phyloP scores from a whole-genome alignment of 2,888 invertebrate species.

The Dryadula phaetusa region DNA sequence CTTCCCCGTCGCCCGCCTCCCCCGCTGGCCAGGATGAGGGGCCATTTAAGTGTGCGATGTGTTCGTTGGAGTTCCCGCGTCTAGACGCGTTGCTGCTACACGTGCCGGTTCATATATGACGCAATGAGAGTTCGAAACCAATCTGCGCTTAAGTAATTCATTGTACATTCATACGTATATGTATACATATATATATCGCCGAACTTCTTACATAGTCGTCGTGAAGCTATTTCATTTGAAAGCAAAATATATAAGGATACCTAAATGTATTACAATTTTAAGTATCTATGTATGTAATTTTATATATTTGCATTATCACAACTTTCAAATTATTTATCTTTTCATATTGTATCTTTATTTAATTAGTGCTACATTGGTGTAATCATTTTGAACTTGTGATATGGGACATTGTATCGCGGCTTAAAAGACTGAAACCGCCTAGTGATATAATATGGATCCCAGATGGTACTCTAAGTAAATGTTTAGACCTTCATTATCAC shows the following conservation, averaged over 20 bases:
- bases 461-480: conserved; percentile 21
- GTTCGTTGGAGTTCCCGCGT: conserved; percentile 89
- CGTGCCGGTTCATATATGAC: conserved; percentile 93
- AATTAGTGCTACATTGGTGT: conserved; percentile 6
- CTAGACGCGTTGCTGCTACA: conserved; percentile 89
- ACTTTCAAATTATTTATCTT: neutral
- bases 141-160: conserved; percentile 28
- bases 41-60: conserved; percentile 93
- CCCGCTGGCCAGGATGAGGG: conserved; percentile 60
- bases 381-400: neutral
- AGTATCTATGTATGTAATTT: too few species aligned
- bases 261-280: neutral
- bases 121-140: conserved; percentile 33
- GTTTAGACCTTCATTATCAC: neutral
- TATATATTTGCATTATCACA: neutral
- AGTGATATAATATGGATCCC: conserved; percentile 32
- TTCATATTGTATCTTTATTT: neutral
- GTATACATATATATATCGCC: neutral
- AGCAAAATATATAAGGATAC: neutral
- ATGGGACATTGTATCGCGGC: conserved; percentile 5
- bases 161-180: too few species aligned
- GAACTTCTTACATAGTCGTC: neutral
- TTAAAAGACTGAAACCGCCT: conserved; percentile 33
- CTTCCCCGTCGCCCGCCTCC: conserved; percentile 36
- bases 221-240: conserved; percentile 11